phyloP scores from a whole-genome alignment of 2,113 vertebrate genomes.

The Diphyllodes magnificus region DNA sequence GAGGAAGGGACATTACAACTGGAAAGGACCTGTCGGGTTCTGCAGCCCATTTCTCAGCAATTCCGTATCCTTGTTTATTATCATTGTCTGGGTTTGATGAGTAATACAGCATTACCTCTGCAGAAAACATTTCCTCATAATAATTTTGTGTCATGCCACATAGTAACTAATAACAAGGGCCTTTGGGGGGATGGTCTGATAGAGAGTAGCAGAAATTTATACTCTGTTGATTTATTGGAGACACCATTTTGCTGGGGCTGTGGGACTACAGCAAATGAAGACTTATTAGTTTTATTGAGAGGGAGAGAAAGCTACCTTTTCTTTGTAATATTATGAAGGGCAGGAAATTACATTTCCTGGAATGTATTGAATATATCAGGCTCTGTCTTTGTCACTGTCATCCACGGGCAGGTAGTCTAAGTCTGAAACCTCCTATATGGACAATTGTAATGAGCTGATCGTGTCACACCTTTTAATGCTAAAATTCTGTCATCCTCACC shows the following conservation, averaged over 20 bases:
- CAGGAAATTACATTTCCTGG: not conserved
- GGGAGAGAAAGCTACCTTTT: not conserved
- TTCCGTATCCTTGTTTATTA: rapidly evolving
- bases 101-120: not conserved
- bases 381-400: not conserved
- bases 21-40: not conserved
- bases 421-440: not conserved
- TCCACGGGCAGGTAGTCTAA: not conserved
- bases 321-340: not conserved
- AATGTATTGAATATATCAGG: not conserved
- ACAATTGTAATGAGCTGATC: not conserved
- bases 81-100: not conserved
- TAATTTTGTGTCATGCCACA: not conserved
- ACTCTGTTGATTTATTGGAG: not conserved
- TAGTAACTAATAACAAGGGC: not conserved
- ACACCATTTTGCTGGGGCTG: not conserved
- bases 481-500: not conserved
- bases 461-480: not conserved
- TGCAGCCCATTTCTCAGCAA: not conserved
- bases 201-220: not conserved
- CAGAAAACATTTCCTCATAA: not conserved
- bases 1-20: not conserved
- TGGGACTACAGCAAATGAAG: not conserved
- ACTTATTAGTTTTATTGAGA: not conserved
- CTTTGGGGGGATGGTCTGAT: not conserved